A percentile compares a stretch with the other conserved stretches of the same genome.
phyloP scores from a whole-genome alignment of 1,140 invertebrate species.

The Thaumatotibia leucotreta region DNA sequence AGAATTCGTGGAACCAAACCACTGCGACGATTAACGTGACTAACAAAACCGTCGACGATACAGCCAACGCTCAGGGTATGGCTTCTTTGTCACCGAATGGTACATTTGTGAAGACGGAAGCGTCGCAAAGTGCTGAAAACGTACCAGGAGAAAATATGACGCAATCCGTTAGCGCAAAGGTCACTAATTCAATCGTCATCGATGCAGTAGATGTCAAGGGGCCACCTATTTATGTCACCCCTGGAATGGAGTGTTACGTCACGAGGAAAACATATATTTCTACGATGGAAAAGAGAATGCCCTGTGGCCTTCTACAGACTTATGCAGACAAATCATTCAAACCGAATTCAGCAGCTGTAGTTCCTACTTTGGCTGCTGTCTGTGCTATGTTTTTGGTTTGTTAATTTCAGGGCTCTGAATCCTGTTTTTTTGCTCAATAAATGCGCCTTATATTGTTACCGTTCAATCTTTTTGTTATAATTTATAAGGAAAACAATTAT shows the following conservation, averaged over 20 bases:
- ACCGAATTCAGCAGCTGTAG: constrained; percentile 43
- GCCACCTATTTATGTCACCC: constrained; percentile 53
- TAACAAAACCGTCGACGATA: constrained; percentile 39
- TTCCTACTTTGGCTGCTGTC: constrained; percentile 41
- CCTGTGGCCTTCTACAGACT: constrained; percentile 55
- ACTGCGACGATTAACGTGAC: constrained; percentile 22
- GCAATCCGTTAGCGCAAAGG: constrained; percentile 43
- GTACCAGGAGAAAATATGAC: constrained; percentile 31
- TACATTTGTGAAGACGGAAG: constrained; percentile 38
- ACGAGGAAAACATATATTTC: constrained; percentile 42
- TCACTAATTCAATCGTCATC: constrained; percentile 51
- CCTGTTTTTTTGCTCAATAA: constrained; percentile 6
- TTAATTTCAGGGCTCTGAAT: constrained; percentile 20
- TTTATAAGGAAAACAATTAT: too few species aligned
- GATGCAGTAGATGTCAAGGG: constrained; percentile 63
- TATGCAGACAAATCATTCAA: constrained; percentile 61
- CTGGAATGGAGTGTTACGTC: constrained; percentile 61
- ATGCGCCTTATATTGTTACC: background rate
- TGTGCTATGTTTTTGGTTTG: constrained; percentile 34
- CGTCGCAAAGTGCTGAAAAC: background rate
- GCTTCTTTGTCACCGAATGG: constrained; percentile 52
- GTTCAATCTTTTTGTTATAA: too few species aligned
- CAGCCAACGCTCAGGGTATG: constrained; percentile 18
- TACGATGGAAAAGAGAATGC: constrained; percentile 50
- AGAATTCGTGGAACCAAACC: background rate